Evolutionary conservation across 2,888 invertebrate species (phyloP), one percentile per base, ranked within the genome.

Genomic region (Tyria jacobaeae): DNA sequence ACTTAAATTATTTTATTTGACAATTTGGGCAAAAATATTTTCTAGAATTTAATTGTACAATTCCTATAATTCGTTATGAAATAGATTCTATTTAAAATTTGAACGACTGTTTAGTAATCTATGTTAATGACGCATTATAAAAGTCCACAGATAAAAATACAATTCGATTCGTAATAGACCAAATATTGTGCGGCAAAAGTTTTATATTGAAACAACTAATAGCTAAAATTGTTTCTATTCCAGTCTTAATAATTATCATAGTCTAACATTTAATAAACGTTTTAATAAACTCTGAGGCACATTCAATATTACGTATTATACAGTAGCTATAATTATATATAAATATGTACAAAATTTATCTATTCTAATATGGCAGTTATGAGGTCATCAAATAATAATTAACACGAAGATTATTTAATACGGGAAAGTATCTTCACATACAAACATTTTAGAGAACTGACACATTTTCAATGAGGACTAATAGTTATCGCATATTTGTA

Each of bases 251-350:
- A 81, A 72, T 80, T 78, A 75, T 79, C 75, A 79, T 82, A 79
- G 68, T 84, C 79, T 81, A 82, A 76, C 70, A 85, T 85, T 82
- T 87, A 89, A 64, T 89, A 90, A 90, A 90, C 87, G 86, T 90
- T 84, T 89, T 88, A 83, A 89, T 90, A 91, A 90, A 91, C 87
- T 91, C 88, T 88, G 90, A 92, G 92, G 92, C 92, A 93, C 93
- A 89, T 92, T 89, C 85, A 90, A 89, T 88, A 89, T 92, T 76
- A 91, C 89, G 91, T 91, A 91, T 87, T 47, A 80, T 83, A 86
- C 80, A 87, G 72, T 85, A 60, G 62, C 74, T 49, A 76, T 76
- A 68, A 75, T 70, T 64, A 63, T 47, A 73, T 80, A 83, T 80
- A 79, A 79, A 67, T 75, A 82, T 73, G 80, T 92, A 92, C 90